phyloP scores from a whole-genome alignment of 1,140 invertebrate genomes.

The Mizuhopecten yessoensis region DNA sequence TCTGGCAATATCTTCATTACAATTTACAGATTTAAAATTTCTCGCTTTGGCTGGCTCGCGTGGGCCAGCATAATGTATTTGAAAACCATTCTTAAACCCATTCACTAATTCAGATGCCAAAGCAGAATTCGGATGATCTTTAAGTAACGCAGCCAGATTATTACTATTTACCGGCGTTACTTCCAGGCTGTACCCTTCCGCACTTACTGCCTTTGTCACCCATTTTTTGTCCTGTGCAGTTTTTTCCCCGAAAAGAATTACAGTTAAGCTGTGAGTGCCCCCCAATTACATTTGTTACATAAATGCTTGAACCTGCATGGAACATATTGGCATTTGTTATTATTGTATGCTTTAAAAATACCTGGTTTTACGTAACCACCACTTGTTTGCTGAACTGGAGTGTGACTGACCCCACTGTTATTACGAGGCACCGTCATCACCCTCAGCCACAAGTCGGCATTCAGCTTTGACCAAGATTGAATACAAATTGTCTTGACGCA shows the following conservation, averaged over 20 bases:
- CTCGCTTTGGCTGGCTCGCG: conserved; percentile 8
- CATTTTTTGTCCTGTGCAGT: neutral
- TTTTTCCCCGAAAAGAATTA: neutral
- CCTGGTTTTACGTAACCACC: neutral
- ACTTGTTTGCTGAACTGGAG: too few species aligned
- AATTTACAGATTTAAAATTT: conserved; percentile 47
- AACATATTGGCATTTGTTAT: neutral
- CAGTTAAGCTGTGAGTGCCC: neutral
- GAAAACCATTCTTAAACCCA: conserved; percentile 48
- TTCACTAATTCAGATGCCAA: conserved; percentile 46
- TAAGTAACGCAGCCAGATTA: neutral
- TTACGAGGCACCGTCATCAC: conserved; percentile 38
- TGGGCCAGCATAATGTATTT: conserved; percentile 38
- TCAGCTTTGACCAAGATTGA: too few species aligned
- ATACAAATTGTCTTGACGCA: conserved; percentile 48
- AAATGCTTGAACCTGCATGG: conserved; percentile 40
- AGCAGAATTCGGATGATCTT: neutral
- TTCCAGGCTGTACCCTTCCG: neutral
- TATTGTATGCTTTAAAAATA: conserved; percentile 42
- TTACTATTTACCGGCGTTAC: neutral
- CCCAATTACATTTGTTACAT: conserved; percentile 46
- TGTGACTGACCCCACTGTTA: neutral
- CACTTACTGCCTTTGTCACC: neutral
- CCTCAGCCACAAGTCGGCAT: conserved; percentile 54
- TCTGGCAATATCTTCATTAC: conserved; percentile 31